Evolutionary conservation across 2,113 vertebrate species (phyloP), one percentile per base, ranked within the genome.

Genomic region (Seriola rivoliana): DNA sequence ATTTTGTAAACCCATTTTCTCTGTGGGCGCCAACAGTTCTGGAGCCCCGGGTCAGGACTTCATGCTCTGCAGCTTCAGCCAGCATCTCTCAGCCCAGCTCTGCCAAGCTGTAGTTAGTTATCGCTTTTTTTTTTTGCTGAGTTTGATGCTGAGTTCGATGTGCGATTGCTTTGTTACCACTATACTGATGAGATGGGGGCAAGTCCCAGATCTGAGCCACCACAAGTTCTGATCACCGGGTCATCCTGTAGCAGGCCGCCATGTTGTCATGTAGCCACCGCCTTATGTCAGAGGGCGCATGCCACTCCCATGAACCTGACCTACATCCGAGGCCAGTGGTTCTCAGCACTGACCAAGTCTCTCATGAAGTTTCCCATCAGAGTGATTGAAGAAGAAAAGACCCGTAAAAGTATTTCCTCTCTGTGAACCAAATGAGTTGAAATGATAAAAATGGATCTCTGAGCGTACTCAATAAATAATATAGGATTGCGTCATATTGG

Each of bases 191-290:
- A n/a, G 7, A 44, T 8, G 21, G n/a, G 1, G 9, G 48, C 32
- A 62, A 36, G 29, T 8, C 36, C 5, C 0, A 52, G 52, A 38
- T 63, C 48, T 82, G 42, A 70, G 42, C 46, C 0, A 4, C 57
- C 69, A n/a, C 46, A 11, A 75, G 12, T 12, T 40, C 58, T 48
- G 63, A 36, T 71, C 64, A 5, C 21, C 17, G 6, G 72, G 40
- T 59, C 40, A 25, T 67, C 46, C 50, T 19, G 46, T 29, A 65
- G 38, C 38, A 34, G 52, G 63, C 46, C 23, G 71, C 60, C 75
- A 71, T 85, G 71, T 57, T 84, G 70, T 77, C 44, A 40, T 85
- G 74, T 5, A 69, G 62, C 29, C 17, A 3, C 32, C 74, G 73
- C 11, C 68, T 74, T 3, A 62, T 79, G 9, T 75, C 77, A 78